These are phyloP conservation scores for Lasioglossum zephyrum DNA, from an alignment of 2,888 invertebrate species.

Conservation along the genomic window DNA sequence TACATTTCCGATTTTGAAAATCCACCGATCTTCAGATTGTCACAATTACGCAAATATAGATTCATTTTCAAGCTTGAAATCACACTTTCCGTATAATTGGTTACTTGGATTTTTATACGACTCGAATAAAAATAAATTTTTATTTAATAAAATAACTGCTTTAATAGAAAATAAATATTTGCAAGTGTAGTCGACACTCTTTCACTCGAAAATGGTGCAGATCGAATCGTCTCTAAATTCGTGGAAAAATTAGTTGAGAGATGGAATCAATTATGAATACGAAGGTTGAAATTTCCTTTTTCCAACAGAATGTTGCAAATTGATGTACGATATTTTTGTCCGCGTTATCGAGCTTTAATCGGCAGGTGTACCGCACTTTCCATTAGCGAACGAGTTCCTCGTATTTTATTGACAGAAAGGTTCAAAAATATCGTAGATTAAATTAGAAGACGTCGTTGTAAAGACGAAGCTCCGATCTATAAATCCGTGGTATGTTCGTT, in stretches of 20 bases:
- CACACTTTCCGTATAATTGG: neutral
- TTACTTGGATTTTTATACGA: no score
- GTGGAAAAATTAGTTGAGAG: neutral
- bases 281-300: neutral
- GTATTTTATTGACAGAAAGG: neutral
- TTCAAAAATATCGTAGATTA: neutral
- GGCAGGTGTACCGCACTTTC: neutral
- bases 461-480: neutral
- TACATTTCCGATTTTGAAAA: neutral
- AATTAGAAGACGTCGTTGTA: neutral
- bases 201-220: neutral
- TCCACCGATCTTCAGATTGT: neutral
- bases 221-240: neutral
- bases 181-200: neutral
- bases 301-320: neutral
- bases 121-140: no score
- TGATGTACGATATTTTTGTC: neutral
- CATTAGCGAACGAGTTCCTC: no score
- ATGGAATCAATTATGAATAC: neutral
- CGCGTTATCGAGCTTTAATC: neutral
- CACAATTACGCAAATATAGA: neutral
- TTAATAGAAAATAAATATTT: no score
- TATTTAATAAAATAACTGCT: no score
- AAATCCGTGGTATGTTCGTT: neutral
- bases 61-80: neutral